Evolutionary conservation across 2,888 invertebrate genomes (phyloP), one percentile per base, ranked within the genome.

Genomic region (Halictus ligatus): DNA sequence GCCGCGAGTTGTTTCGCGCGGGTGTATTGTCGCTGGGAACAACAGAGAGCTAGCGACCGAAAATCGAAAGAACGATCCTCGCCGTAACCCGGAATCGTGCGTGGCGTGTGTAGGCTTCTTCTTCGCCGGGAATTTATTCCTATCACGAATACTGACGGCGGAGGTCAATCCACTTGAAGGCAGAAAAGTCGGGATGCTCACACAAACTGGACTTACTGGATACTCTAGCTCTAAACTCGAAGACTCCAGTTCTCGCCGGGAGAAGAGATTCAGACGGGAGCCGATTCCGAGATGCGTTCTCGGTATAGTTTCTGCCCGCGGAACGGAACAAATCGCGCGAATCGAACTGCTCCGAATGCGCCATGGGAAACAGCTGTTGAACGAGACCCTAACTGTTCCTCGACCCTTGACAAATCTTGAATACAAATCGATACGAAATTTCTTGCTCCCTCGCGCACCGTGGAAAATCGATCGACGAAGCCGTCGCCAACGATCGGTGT

Each of bases 121-220:
- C n/a, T n/a, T 67, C 50, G 46, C 43, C 54, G 60, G 40, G 72
- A 87, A 89, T 90, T 90, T 89, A 89, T 90, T 90, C 87, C 88
- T 83, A 87, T 89, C 90, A 89, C 88, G 90, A 84, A 83, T 82
- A 69, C 79, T 73, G 77, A 80, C 82, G 81, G 73, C 69, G 81
- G 83, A 89, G 89, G 83, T 90, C 83, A 88, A 81, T 86, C 84
- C 90, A 86, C 85, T 84, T 76, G 77, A 60, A 78, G 78, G 60
- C 75, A 75, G 84, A 83, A 75, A 84, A 90, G 78, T 85, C 83
- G 58, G 64, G 83, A 88, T 90, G 78, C 84, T 86, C 83, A 86
- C 88, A 82, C 80, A 77, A 90, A 90, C 89, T 87, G 84, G 85
- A 89, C 84, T 83, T 78, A 81, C 85, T 85, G 80, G 87, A 89